phyloP scores from a whole-genome alignment of 2,113 vertebrate genomes.

The Sciurus niger region DNA sequence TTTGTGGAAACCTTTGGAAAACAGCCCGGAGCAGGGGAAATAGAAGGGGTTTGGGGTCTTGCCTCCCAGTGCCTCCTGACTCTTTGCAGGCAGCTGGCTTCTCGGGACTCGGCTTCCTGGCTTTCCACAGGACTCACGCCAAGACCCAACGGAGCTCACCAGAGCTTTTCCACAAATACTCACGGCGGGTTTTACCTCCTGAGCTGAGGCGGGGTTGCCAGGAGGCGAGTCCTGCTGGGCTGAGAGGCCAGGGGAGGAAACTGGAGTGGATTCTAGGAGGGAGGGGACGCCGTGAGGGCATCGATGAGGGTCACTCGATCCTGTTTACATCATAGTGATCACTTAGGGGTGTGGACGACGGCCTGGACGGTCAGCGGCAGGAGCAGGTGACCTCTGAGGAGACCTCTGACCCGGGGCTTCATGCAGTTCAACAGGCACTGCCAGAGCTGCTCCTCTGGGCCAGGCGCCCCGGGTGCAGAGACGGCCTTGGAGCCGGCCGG shows the following conservation, averaged over 20 bases:
- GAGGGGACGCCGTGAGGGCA: background rate
- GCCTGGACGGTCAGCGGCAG: background rate
- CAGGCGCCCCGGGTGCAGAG: background rate
- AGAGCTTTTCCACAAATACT: background rate
- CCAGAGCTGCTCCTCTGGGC: background rate
- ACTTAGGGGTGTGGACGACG: background rate
- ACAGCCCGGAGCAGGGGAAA: too few relatives aligned
- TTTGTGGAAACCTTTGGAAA: too few relatives aligned
- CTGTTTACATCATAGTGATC: too few relatives aligned
- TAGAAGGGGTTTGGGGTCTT: too few relatives aligned
- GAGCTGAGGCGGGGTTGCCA: background rate
- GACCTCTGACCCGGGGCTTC: background rate
- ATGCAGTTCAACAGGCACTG: background rate
- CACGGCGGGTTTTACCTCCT: background rate
- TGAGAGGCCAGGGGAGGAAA: background rate
- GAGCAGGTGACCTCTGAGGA: too few relatives aligned
- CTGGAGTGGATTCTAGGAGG: background rate
- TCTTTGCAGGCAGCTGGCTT: too few relatives aligned
- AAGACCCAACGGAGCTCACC: too few relatives aligned
- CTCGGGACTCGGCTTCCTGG: too few relatives aligned
- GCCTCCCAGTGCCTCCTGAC: too few relatives aligned
- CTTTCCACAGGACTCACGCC: too few relatives aligned
- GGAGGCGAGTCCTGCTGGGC: background rate
- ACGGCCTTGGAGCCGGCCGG: too few relatives aligned
- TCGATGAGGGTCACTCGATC: background rate